A percentile compares a stretch with the other conserved stretches of the same genome.
phyloP scores from a whole-genome alignment of 2,113 vertebrate species.

The Bostrychus sinensis region DNA sequence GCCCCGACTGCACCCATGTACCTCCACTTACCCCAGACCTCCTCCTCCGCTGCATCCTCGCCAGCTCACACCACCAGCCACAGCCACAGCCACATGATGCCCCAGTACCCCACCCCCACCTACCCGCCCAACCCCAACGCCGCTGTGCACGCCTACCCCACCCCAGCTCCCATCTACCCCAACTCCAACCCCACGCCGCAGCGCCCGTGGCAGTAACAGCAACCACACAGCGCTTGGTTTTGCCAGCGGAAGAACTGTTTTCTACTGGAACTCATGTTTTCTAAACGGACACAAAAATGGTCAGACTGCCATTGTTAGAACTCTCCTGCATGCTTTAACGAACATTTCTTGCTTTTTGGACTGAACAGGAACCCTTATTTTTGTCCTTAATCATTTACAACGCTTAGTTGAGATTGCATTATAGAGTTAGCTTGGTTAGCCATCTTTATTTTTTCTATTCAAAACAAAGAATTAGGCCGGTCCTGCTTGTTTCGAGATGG shows the following conservation, averaged over 20 bases:
- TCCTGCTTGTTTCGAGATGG: too few species aligned
- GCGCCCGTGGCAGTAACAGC: conserved; percentile 69
- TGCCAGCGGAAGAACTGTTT: background rate
- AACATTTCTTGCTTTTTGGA: conserved; percentile 27
- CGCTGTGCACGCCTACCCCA: conserved; percentile 50
- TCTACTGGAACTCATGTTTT: conserved; percentile 1
- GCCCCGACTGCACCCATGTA: conserved; percentile 63
- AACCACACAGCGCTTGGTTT: background rate
- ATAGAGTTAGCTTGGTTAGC: too few species aligned
- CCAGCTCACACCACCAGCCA: conserved; percentile 32
- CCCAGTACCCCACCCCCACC: conserved; percentile 59
- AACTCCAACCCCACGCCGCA: conserved; percentile 67
- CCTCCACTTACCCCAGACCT: conserved; percentile 59
- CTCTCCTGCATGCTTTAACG: conserved; percentile 36
- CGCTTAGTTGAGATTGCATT: too few species aligned
- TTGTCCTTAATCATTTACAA: background rate
- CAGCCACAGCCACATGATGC: conserved; percentile 39
- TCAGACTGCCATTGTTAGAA: conserved; percentile 14
- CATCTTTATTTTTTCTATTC: too few species aligned
- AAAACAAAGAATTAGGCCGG: too few species aligned
- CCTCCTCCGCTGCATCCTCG: conserved; percentile 42
- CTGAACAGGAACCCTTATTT: conserved; percentile 8
- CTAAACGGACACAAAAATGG: background rate
- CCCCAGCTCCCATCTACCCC: conserved; percentile 67
- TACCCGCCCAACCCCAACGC: conserved; percentile 61